phyloP scores from a whole-genome alignment of 2,888 invertebrate species.

The Drosophila lacicola region DNA sequence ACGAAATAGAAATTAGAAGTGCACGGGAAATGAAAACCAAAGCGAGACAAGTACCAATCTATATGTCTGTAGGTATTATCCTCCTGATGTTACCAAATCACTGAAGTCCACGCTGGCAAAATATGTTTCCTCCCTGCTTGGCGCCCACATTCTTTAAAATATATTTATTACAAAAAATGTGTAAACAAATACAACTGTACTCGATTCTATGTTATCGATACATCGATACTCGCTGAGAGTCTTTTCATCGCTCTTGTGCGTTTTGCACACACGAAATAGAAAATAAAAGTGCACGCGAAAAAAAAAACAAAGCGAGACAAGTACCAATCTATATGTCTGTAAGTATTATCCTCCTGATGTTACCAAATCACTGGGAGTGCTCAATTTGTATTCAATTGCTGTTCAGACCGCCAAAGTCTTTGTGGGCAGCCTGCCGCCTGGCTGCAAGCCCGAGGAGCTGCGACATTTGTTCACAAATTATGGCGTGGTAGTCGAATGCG shows the following conservation, averaged over 20 bases:
- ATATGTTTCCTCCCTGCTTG: constrained; percentile 69
- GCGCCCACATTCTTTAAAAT: constrained; percentile 67
- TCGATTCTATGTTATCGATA: constrained; percentile 27
- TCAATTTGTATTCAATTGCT: not conserved
- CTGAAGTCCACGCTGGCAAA: constrained; percentile 67
- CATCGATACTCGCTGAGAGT: constrained; percentile 10
- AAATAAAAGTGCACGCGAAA: constrained; percentile 25
- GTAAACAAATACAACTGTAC: constrained; percentile 32
- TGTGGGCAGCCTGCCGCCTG: constrained; percentile 95
- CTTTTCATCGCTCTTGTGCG: constrained; percentile 15
- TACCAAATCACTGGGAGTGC: not conserved
- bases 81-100: not conserved
- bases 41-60: constrained; percentile 20
- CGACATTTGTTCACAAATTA: constrained; percentile 93
- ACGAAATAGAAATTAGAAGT: constrained; percentile 25
- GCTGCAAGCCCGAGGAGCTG: constrained; percentile 93
- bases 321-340: constrained; percentile 48
- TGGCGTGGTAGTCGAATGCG: constrained; percentile 96
- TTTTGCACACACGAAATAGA: constrained; percentile 21
- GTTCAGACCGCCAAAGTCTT: constrained; percentile 92
- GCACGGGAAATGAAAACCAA: constrained; percentile 21
- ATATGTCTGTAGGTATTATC: constrained; percentile 52
- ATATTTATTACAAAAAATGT: constrained; percentile 12
- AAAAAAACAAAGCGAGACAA: constrained; percentile 22
- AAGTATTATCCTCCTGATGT: constrained; percentile 16